These are phyloP conservation scores for Heliconius erato DNA, from an alignment of 2,888 invertebrate species.

Conservation along the genomic window DNA sequence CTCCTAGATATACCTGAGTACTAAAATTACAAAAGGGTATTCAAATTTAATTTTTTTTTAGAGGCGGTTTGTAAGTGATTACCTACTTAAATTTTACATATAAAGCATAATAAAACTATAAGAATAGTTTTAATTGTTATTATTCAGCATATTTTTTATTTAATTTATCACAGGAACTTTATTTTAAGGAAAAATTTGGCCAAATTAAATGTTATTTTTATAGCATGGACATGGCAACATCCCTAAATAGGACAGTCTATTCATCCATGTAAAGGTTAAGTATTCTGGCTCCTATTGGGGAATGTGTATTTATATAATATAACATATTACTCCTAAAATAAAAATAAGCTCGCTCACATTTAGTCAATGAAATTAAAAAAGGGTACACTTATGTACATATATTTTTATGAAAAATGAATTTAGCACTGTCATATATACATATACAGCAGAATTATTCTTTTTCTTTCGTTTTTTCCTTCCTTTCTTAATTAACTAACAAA, in stretches of 20 bases:
- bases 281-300: not conserved
- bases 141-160: not conserved
- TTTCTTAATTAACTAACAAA: too few relatives aligned
- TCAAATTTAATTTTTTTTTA: too few relatives aligned
- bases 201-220: not conserved
- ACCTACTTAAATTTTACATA: too few relatives aligned
- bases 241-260: not conserved
- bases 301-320: not conserved
- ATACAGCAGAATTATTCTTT: too few relatives aligned
- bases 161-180: not conserved
- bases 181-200: not conserved
- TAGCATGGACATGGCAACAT: not conserved
- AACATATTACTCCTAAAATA: not conserved
- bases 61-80: too few relatives aligned
- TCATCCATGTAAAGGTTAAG: constrained; percentile 5
- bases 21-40: too few relatives aligned
- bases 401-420: too few relatives aligned
- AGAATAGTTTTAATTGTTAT: not conserved
- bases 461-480: too few relatives aligned
- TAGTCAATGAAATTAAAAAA: too few relatives aligned
- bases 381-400: too few relatives aligned
- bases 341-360: not conserved
- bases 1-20: not conserved
- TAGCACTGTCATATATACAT: too few relatives aligned
- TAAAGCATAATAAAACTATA: too few relatives aligned